These are phyloP conservation scores for Plectropomus leopardus DNA, from an alignment of 2,113 vertebrate species.

Conservation along the genomic window DNA sequence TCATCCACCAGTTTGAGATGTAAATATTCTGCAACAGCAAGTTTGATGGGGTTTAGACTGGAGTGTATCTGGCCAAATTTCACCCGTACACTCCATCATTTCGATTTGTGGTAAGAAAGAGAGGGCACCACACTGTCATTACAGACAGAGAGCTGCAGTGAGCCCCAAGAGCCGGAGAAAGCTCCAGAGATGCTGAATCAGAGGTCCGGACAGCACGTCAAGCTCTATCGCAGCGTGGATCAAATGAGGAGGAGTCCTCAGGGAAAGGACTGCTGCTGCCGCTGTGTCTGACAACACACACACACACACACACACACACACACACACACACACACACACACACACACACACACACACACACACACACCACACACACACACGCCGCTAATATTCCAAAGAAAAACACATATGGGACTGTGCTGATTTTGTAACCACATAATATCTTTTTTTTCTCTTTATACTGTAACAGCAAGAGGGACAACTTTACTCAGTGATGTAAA, in stretches of 20 bases:
- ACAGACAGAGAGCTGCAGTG: conserved; percentile 30
- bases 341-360: conserved; percentile 10
- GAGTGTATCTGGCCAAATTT: background rate
- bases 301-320: conserved; percentile 13
- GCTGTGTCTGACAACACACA: conserved; percentile 1
- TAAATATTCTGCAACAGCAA: background rate
- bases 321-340: conserved; percentile 1
- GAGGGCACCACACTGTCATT: background rate
- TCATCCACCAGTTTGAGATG: background rate
- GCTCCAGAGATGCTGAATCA: conserved; percentile 35
- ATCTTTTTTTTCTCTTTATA: background rate
- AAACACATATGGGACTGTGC: background rate
- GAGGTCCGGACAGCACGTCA: conserved; percentile 45
- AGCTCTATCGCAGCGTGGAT: conserved; percentile 14
- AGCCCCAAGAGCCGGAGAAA: background rate
- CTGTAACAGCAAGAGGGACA: background rate
- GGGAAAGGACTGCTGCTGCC: conserved; percentile 42
- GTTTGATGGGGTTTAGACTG: background rate
- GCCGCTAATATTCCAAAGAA: background rate
- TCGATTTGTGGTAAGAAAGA: conserved; percentile 10
- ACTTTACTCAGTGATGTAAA: background rate
- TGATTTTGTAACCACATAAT: background rate
- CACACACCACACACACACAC: background rate
- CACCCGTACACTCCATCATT: background rate
- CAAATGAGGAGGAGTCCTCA: conserved; percentile 36